Conservation (phyloP, 2,113 vertebrate genomes). For the Propithecus coquereli region DNA sequence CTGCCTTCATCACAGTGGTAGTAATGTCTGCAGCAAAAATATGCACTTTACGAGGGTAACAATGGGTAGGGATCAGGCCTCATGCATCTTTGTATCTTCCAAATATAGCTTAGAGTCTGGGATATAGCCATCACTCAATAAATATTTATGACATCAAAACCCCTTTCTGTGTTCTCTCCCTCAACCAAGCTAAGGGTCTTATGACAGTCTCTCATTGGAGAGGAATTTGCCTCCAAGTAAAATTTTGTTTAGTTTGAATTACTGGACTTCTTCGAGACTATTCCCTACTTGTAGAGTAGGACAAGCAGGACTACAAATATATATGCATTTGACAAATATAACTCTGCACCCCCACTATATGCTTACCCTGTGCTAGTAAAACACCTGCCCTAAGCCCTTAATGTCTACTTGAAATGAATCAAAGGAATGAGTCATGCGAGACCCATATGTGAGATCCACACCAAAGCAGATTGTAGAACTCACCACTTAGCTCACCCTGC, state of each 20-base stretch:
- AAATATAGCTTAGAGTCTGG: not conserved
- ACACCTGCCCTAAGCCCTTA: not conserved
- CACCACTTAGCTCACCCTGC: not conserved
- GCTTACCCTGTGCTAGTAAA: not conserved
- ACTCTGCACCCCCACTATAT: not conserved
- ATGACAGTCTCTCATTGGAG: not conserved
- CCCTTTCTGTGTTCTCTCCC: not conserved
- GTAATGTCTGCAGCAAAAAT: not conserved
- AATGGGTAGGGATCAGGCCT: not conserved
- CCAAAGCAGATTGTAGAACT: not conserved
- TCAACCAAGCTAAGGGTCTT: not conserved
- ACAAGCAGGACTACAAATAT: not conserved
- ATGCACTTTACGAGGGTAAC: not conserved
- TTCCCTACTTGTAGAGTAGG: not conserved
- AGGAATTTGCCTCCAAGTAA: not conserved
- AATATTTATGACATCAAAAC: not conserved
- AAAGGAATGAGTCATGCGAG: not conserved
- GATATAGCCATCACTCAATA: not conserved
- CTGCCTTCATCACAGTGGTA: not conserved
- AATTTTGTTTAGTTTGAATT: not conserved
- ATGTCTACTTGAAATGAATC: not conserved
- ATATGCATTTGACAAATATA: not conserved
- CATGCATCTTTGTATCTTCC: not conserved
- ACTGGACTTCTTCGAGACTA: not conserved
- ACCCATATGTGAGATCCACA: not conserved